Percentiles rank a stretch among this genome's conserved stretches.
These are phyloP conservation scores for Apamea epomidion DNA, from an alignment of 2,888 invertebrate genomes.

Conservation along the genomic window DNA sequence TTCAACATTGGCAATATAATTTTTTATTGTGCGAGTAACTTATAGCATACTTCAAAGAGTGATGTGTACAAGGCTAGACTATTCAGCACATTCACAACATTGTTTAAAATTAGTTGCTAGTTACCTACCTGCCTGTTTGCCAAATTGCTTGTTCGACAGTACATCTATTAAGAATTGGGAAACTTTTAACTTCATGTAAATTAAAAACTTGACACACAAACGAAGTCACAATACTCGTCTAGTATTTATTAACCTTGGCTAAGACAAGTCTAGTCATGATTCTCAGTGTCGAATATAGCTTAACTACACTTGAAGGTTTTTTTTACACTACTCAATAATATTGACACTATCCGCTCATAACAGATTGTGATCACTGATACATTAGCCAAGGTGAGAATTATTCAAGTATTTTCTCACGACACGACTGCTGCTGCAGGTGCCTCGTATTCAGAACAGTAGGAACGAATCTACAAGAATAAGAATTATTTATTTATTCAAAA, in stretches of 20 bases:
- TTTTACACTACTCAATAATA: constrained; percentile 12
- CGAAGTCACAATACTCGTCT: background rate
- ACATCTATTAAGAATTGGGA: too few relatives aligned
- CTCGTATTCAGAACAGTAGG: background rate
- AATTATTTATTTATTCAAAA: background rate
- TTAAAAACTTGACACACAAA: background rate
- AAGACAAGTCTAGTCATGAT: background rate
- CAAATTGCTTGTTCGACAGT: background rate
- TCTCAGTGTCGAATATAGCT: constrained; percentile 23
- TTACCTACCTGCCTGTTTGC: background rate
- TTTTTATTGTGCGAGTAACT: background rate
- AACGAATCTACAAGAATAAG: background rate
- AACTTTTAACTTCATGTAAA: background rate
- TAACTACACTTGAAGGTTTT: constrained; percentile 13
- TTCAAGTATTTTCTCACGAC: constrained; percentile 2
- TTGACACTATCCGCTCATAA: constrained; percentile 17
- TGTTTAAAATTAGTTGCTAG: too few relatives aligned
- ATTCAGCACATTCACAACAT: background rate
- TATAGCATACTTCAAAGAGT: background rate
- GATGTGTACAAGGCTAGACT: background rate
- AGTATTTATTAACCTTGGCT: constrained; percentile 13
- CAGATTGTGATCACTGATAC: background rate
- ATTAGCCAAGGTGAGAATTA: constrained; percentile 1
- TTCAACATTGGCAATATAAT: too few relatives aligned
- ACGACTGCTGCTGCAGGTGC: background rate